Evolutionary conservation across 1,140 invertebrate species (phyloP), one percentile per base, ranked within the genome.

Genomic region (Drosophila seguyi): DNA sequence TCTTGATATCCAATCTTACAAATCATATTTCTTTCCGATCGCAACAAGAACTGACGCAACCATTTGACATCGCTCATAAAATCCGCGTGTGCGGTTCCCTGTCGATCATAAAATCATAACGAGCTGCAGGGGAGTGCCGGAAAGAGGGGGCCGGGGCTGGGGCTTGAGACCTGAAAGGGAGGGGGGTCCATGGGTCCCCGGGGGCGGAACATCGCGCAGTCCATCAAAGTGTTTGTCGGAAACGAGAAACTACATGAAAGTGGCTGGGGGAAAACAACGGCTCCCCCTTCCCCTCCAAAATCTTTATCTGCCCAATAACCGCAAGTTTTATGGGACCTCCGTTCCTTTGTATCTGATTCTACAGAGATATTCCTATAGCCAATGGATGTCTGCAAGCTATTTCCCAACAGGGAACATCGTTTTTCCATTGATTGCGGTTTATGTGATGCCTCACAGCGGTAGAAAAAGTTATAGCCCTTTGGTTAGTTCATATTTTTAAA

Each of bases 21-120:
- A 88, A 88, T 88, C 84, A 90, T 90, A 88, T 84, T 79, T 87
- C 79, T 74, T 69, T 58, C 58, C 48, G 79, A 87, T 86, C 74
- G 62, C 65, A 79, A 82, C 58, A 71, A 75, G 44, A 75, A 68
- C 69, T 82, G 75, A 87, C 75, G 79, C 82, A 86, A 87, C 67
- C 79, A 44, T 67, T 86, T 86, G 82, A 86, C 83, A 87, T 79
- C 45, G 25, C 58, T 62, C 75, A 76, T 84, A 81, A 85, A 84
- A 84, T 60, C 74, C 45, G 52, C 62, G 58, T 68, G 61, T 73
- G 73, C 79, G 73, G 71, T 56, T 68, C 58, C 44, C 8, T 44
- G 61, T 65, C 47, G 57, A 69, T 59, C 59, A 74, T 75, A 75
- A 76, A 66, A 75, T 66, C 39, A 76, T 76, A 53, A 39, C 61